phyloP scores from a whole-genome alignment of 2,888 invertebrate species.

The Druceiella hillmani region DNA sequence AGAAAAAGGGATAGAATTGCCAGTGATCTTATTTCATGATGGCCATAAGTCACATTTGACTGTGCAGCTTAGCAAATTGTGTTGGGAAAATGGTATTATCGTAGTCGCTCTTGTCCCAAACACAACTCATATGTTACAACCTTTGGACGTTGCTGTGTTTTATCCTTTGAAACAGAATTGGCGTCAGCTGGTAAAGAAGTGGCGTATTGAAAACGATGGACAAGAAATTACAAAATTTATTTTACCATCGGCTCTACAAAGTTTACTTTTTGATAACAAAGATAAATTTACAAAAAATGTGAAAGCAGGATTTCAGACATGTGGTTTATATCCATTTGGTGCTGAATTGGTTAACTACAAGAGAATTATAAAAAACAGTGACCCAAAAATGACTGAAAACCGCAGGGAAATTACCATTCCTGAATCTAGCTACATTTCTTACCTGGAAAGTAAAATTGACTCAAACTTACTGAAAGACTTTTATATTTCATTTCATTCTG shows the following conservation, averaged over 20 bases:
- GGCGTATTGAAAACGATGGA: conserved; percentile 23
- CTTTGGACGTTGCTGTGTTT: no score
- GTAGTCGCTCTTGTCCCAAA: no score
- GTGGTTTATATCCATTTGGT: conserved; percentile 21
- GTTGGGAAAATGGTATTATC: no score
- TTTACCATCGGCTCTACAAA: conserved; percentile 18
- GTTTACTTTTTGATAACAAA: conserved; percentile 11
- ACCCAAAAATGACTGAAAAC: no score
- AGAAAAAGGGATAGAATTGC: conserved; percentile 12
- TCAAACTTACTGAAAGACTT: conserved; percentile 12
- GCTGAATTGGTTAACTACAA: conserved; percentile 19
- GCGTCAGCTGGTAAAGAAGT: conserved; percentile 17
- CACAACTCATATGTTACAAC: no score
- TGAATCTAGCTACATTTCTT: conserved; percentile 12
- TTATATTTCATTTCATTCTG: conserved; percentile 15
- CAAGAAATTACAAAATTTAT: conserved; percentile 21
- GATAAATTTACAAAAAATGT: conserved; percentile 17
- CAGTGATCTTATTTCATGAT: no score
- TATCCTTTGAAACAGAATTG: conserved; percentile 15
- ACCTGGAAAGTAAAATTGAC: conserved; percentile 14
- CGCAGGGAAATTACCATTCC: conserved; percentile 13
- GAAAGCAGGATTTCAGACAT: conserved; percentile 19
- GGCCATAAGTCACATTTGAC: no score
- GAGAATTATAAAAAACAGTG: no score
- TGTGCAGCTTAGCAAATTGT: no score